Base-by-base conservation (phyloP, 1,140 invertebrate species). In the Riptortus pedestris region DNA sequence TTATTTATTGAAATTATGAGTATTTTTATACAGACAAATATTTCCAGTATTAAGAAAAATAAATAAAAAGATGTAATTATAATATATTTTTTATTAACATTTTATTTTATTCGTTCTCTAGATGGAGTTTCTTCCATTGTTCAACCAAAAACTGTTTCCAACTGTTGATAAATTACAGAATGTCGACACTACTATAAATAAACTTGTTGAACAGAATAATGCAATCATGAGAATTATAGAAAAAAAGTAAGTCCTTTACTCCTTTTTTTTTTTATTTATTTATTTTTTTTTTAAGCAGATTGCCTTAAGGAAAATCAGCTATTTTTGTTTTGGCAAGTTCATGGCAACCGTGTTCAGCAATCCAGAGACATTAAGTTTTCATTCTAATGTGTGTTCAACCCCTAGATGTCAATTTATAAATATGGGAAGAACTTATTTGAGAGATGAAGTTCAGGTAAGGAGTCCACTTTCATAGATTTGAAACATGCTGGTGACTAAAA, bases 201-300 rank as follows among this genome's bases (percentile, higher is more conserved):
- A 55, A 55, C 18, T 55, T 26, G 7, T 18, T 55, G 51, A 55
- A 9, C 51, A 55, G 24, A 55, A 55, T 24, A 55, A 55, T 26
- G 16, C 51, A 14, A 22, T 55, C 18, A 55, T 55, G 51, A 24
- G 12, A 14, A 14, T 55, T 22, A 16, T 55, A 26, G 51, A 55
- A 26, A 55, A 26, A 18, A 2, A 26, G 51, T 55, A 26, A 55
- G 20, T 22, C 16, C 2, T 20, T 20, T 51, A 24, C n/a, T n/a
- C n/a, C n/a, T n/a, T n/a, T n/a, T n/a, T n/a, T n/a, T n/a, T n/a
- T n/a, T n/a, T n/a, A n/a, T n/a, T n/a, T n/a, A n/a, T n/a, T n/a
- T n/a, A n/a, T n/a, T n/a, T n/a, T n/a, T n/a, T n/a, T n/a, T n/a
- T n/a, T n/a, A n/a, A n/a, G n/a, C n/a, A n/a, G n/a, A n/a, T n/a